Base-by-base conservation (phyloP, 1,140 invertebrate genomes). In the Drosophila yakuba region DNA sequence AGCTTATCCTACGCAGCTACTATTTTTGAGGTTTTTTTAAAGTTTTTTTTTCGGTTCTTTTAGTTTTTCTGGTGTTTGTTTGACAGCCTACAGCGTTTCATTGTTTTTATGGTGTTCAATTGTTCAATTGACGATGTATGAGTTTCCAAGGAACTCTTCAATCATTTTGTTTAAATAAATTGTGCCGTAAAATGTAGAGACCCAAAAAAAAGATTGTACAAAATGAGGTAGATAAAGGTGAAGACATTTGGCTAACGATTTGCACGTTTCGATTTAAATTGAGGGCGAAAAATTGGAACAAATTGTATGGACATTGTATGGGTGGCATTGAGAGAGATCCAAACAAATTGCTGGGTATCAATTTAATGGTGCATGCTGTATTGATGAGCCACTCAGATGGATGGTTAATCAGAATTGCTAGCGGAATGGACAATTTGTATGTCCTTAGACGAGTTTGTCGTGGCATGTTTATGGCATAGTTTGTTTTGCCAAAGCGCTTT, bases 301-400 rank as follows among this genome's bases (percentile, higher is more conserved):
- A 17, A 17, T 17, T 17, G 17, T 17, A 17, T 17, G 17, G 17
- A 17, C 0, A 17, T 17, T 17, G 17, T 17, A 17, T 17, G 17
- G 17, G 17, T 17, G 17, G 17, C 17, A 17, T 17, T 17, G 17
- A 17, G 17, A 25, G 4, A 25, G 23, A 86, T 79, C 72, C 63
- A 62, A 71, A 89, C 67, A 88, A 88, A 88, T 88, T 72, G 76
- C 63, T 58, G 15, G 64, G 57, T 78, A 86, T 88, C 67, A 82
- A 86, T 82, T 83, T 88, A 59, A 74, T 66, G 73, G 66, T 36
- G 48, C 56, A 83, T 44, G 51, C 56, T 59, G 41, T 82, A 88
- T 86, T 88, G 78, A 88, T 83, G 79, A 69, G 61, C 25, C 32
- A 8, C 62, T 66, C 64, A n/a, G 45, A 35, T 14, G 61, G 17